phyloP scores from a whole-genome alignment of 2,888 invertebrate species.

The Drosophila nigricruria region DNA sequence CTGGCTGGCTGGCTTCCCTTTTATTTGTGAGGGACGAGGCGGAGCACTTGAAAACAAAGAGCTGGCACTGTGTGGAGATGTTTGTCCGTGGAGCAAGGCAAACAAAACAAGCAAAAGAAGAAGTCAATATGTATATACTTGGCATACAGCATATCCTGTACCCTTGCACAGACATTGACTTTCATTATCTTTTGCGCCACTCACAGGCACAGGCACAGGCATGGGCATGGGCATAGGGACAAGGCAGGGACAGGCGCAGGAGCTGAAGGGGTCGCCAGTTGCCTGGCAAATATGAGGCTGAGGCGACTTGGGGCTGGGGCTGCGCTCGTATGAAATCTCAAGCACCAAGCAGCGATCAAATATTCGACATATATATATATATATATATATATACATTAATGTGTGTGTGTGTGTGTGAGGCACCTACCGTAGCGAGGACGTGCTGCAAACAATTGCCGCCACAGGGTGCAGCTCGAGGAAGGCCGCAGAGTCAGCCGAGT shows the following conservation, averaged over 20 bases:
- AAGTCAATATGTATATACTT: constrained; percentile 21
- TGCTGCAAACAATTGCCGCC: constrained; percentile 77
- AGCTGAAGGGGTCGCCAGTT: constrained; percentile 20
- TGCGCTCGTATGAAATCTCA: constrained; percentile 41
- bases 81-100: constrained; percentile 18
- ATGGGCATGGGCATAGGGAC: not conserved
- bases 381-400: not conserved
- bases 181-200: constrained; percentile 78
- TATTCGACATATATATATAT: no score
- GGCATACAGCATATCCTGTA: constrained; percentile 69
- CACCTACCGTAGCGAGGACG: constrained; percentile 72
- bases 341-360: constrained; percentile 51
- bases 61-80: constrained; percentile 50
- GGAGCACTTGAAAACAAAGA: constrained; percentile 53
- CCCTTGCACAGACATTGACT: constrained; percentile 79
- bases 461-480: constrained; percentile 70
- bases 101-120: not conserved
- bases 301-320: constrained; percentile 20
- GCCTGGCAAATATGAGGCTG: constrained; percentile 31
- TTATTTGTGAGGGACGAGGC: constrained; percentile 3
- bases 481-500: constrained; percentile 64
- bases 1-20: constrained; percentile 5
- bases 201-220: constrained; percentile 23
- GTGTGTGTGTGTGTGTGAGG: constrained; percentile 12
- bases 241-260: constrained; percentile 1